phyloP scores from a whole-genome alignment of 1,140 invertebrate species.

The Diorhabda elongata region DNA sequence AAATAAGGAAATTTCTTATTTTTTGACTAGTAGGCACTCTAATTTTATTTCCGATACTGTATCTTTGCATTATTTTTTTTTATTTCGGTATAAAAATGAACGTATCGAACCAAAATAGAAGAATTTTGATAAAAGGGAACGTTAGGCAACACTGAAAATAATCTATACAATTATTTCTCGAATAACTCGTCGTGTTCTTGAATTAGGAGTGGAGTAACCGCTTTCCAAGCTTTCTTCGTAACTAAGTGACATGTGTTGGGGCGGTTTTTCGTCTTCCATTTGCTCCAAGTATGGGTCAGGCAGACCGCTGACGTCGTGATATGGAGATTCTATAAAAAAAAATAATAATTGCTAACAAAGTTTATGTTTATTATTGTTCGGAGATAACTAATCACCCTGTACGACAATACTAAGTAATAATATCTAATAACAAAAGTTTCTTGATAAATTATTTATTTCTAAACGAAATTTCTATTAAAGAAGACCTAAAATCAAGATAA shows the following conservation, averaged over 20 bases:
- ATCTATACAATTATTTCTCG: slow-evolving; percentile 89
- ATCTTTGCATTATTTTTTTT: too few relatives aligned
- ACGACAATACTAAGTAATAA: too few relatives aligned
- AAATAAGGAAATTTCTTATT: too few relatives aligned
- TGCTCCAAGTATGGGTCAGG: slow-evolving; percentile 82
- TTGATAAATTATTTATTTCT: too few relatives aligned
- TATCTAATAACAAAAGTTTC: too few relatives aligned
- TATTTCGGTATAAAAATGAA: too few relatives aligned
- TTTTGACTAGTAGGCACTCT: too few relatives aligned
- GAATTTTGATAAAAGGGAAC: background rate
- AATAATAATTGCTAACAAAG: background rate
- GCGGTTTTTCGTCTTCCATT: slow-evolving; percentile 68
- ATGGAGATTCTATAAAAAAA: slow-evolving; percentile 74
- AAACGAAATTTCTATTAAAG: too few relatives aligned
- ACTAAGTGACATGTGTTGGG: slow-evolving; percentile 77
- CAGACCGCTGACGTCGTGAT: slow-evolving; percentile 86
- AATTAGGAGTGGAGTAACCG: slow-evolving; percentile 89
- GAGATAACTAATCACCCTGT: too few relatives aligned
- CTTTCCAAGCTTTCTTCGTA: slow-evolving; percentile 90
- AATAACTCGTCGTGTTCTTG: slow-evolving; percentile 81
- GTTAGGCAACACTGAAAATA: background rate
- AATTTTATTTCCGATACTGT: too few relatives aligned
- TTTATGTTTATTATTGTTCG: too few relatives aligned
- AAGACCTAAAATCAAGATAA: too few relatives aligned
- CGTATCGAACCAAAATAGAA: background rate